phyloP scores from a whole-genome alignment of 1,140 invertebrate genomes.

The Myzus persicae region DNA sequence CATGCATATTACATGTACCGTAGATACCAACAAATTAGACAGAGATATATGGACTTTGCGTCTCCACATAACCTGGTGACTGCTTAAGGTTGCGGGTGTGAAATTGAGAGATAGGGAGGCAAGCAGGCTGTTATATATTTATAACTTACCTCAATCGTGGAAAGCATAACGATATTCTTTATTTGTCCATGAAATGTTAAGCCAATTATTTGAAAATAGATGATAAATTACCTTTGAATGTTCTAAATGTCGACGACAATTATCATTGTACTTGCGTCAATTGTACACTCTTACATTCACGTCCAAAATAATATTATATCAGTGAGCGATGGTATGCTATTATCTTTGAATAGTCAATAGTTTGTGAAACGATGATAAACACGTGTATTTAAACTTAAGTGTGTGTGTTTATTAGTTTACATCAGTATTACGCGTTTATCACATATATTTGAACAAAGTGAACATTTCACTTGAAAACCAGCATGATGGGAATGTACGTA shows the following conservation, averaged over 20 bases:
- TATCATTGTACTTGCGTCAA: neutral
- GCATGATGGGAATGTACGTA: neutral
- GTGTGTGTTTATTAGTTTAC: neutral
- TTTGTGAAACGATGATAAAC: neutral
- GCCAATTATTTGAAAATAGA: neutral
- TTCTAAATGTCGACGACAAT: neutral
- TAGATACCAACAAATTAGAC: too few species aligned
- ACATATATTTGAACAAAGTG: neutral
- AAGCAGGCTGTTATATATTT: too few species aligned
- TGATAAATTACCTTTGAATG: neutral
- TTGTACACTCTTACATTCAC: neutral
- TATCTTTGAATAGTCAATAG: neutral
- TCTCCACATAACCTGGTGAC: too few species aligned
- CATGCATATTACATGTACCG: too few species aligned
- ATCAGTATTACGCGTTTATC: neutral
- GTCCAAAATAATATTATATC: neutral
- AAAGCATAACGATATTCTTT: neutral
- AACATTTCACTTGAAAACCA: neutral
- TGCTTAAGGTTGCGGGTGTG: too few species aligned
- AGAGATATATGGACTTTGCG: too few species aligned
- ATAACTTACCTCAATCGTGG: neutral
- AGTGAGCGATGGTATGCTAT: neutral
- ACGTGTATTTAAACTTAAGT: neutral
- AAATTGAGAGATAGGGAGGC: too few species aligned
- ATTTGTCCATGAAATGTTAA: neutral